Evolutionary conservation across 2,113 vertebrate species (phyloP), one percentile per base, ranked within the genome.

Genomic region (Dipodomys stephensi): DNA sequence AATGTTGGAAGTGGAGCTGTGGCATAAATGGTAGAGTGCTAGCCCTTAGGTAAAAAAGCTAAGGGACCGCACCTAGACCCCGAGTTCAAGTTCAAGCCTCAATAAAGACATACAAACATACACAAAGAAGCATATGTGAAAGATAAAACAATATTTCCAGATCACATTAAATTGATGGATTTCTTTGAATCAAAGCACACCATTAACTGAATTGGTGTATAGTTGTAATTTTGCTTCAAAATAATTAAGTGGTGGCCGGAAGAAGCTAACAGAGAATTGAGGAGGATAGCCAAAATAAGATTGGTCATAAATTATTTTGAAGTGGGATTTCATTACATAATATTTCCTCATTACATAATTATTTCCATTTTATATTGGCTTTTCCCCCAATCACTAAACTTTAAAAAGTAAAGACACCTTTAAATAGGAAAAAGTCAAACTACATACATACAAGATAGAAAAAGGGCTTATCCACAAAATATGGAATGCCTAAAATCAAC

Each of bases 201-300:
- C n/a, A 73, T 25, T 86, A 86, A 94, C 32, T 94, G 16, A 94
- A 94, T 60, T 60, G 19, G 68, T 22, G 18, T 23, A 74, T 23
- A 46, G 74, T n/a, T 69, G 71, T 77, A 22, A 76, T 77, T 83
- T 77, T 77, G 62, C 46, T 71, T 30, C 49, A 64, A 83, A 93
- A 49, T 77, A 83, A 88, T 68, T 27, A 49, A 72, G 23, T 49
- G 39, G 65, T 49, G 5, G 44, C 60, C 15, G 28, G 30, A 71
- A 0, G 44, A 64, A 83, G 23, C 46, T 46, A 4, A 49, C n/a
- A 10, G 69, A 92, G 39, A 44, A 76, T 11, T 20, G 12, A 68
- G 27, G 4, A 32, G 10, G 10, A 46, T 27, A 74, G 60, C 25
- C 74, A 44, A 81, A 39, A 35, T 25, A 68, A 76, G n/a, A 57